Conservation (phyloP, 2,113 vertebrate species). For the Eulemur rufifrons region DNA sequence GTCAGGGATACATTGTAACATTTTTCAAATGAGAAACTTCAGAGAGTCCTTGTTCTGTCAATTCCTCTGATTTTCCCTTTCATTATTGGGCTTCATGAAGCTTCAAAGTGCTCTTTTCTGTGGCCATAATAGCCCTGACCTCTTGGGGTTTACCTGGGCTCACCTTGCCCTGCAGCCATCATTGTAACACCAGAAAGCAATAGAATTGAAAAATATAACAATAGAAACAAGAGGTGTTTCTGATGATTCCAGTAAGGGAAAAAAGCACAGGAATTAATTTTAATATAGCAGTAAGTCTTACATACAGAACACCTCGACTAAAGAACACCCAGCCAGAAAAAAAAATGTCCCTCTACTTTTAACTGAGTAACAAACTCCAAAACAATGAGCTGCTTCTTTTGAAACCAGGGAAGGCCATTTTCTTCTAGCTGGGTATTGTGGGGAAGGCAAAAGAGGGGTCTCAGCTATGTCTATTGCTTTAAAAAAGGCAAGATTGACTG, state of each 20-base stretch:
- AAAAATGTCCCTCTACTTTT: not conserved
- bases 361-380: not conserved
- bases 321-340: not conserved
- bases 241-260: not conserved
- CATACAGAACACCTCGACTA: not conserved
- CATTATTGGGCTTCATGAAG: not conserved
- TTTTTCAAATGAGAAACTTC: not conserved
- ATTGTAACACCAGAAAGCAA: not conserved
- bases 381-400: not conserved
- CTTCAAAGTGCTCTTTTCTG: not conserved
- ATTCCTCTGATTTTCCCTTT: conserved; percentile 10
- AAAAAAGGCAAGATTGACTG: not conserved
- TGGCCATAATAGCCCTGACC: not conserved
- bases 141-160: not conserved
- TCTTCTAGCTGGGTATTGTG: not conserved
- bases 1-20: not conserved
- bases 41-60: not conserved
- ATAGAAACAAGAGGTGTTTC: not conserved
- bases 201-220: not conserved
- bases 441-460: not conserved
- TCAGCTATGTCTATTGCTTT: not conserved
- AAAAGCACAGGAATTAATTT: not conserved
- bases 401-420: not conserved
- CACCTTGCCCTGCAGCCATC: not conserved
- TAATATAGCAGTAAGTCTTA: not conserved